Conservation (phyloP, 1,140 invertebrate species). For the Atopsyche davidsoni region DNA sequence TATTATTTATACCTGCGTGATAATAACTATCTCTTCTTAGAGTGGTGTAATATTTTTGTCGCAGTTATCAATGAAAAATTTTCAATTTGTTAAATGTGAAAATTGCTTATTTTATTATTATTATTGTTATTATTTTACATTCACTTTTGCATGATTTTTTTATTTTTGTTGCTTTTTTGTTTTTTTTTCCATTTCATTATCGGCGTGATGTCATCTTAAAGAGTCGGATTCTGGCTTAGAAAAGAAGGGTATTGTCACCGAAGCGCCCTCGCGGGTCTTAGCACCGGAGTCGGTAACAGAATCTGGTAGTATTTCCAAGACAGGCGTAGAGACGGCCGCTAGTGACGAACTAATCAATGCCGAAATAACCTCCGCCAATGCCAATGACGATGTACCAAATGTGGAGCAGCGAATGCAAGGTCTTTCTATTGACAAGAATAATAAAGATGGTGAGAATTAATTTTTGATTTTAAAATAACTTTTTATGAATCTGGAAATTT, state of each 20-base stretch:
- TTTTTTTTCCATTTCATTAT: slow-evolving; percentile 17
- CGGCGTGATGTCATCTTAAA: too few relatives aligned
- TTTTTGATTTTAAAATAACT: background rate
- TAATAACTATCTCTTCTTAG: too few relatives aligned
- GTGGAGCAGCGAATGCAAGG: slow-evolving; percentile 11
- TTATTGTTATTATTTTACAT: slow-evolving; percentile 6
- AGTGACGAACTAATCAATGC: slow-evolving; percentile 10
- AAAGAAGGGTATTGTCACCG: background rate
- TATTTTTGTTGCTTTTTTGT: slow-evolving; percentile 23
- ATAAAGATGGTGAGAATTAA: slow-evolving; percentile 25
- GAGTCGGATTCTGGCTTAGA: too few relatives aligned
- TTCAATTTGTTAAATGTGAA: slow-evolving; percentile 14
- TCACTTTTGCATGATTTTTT: slow-evolving; percentile 19
- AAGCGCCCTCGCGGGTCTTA: background rate
- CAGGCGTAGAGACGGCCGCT: background rate
- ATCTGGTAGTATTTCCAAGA: background rate
- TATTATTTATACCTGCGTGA: too few relatives aligned
- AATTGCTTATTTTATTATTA: background rate
- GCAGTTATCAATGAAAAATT: too few relatives aligned
- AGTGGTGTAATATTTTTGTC: too few relatives aligned
- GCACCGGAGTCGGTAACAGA: background rate
- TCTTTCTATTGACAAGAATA: slow-evolving; percentile 19
- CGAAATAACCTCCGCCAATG: slow-evolving; percentile 14
- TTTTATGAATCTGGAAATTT: background rate
- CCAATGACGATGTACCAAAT: background rate